Conservation (phyloP, 2,113 vertebrate genomes). For the Bombycilla garrulus region DNA sequence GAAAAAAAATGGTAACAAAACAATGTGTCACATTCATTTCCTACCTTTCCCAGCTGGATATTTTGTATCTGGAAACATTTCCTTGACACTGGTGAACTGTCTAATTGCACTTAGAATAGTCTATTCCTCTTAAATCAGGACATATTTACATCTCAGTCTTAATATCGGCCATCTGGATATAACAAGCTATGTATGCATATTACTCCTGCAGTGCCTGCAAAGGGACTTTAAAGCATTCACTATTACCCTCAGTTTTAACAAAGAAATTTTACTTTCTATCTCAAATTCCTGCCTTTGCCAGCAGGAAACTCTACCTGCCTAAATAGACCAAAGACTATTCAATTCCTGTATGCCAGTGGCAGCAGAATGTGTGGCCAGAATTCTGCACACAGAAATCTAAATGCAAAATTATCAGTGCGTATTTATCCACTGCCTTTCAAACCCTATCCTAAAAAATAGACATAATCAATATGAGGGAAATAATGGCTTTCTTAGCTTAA, state of each 20-base stretch:
- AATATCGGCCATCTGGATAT: background rate
- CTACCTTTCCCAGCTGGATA: background rate
- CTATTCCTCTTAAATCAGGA: background rate
- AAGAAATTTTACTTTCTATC: background rate
- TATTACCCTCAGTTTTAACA: background rate
- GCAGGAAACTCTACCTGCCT: background rate
- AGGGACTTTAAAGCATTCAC: background rate
- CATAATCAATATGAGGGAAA: background rate
- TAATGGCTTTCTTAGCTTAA: background rate
- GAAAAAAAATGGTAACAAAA: background rate
- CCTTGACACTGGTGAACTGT: background rate
- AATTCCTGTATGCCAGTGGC: background rate
- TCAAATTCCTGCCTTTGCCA: background rate
- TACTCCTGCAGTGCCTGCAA: background rate
- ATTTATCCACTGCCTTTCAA: background rate
- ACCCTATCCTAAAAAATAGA: background rate
- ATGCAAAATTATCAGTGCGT: background rate
- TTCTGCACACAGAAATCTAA: background rate
- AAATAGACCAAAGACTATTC: background rate
- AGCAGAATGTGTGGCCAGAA: background rate
- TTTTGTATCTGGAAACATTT: background rate
- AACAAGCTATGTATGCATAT: background rate
- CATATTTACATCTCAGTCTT: background rate
- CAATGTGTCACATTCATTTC: background rate
- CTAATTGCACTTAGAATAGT: background rate